These are phyloP conservation scores for Strix uralensis DNA, from an alignment of 2,113 vertebrate species.

Conservation along the genomic window DNA sequence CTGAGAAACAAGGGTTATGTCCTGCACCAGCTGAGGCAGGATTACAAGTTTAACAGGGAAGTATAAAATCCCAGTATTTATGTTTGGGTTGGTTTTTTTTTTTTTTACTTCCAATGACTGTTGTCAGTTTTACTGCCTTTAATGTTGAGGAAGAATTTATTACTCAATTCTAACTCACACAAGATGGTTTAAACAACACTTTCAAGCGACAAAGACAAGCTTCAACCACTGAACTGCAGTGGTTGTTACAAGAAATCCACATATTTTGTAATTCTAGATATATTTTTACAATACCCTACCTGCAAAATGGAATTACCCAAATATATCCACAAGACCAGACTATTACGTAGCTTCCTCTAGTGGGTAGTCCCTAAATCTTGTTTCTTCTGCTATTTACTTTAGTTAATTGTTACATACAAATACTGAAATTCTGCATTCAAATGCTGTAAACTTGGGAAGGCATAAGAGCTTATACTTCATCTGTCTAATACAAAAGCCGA, in stretches of 20 bases:
- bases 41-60: not conserved
- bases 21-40: not conserved
- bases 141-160: not conserved
- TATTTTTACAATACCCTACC: not conserved
- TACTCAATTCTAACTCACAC: not conserved
- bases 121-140: not conserved
- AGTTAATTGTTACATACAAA: not conserved
- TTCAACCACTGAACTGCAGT: not conserved
- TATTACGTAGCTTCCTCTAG: constrained; percentile 28
- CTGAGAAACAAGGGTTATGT: not conserved
- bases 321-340: not conserved
- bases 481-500: not conserved
- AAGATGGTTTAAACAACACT: not conserved
- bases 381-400: not conserved
- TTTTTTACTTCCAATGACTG: not conserved
- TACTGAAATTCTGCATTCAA: not conserved
- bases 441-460: not conserved
- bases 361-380: not conserved
- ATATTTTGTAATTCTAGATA: not conserved
- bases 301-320: not conserved
- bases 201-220: not conserved
- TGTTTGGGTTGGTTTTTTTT: not conserved
- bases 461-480: not conserved
- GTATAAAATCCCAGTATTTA: not conserved
- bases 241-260: not conserved